Evolutionary conservation across 2,113 vertebrate genomes (phyloP), one percentile per base, ranked within the genome.

Genomic region (Solenodon paradoxus): DNA sequence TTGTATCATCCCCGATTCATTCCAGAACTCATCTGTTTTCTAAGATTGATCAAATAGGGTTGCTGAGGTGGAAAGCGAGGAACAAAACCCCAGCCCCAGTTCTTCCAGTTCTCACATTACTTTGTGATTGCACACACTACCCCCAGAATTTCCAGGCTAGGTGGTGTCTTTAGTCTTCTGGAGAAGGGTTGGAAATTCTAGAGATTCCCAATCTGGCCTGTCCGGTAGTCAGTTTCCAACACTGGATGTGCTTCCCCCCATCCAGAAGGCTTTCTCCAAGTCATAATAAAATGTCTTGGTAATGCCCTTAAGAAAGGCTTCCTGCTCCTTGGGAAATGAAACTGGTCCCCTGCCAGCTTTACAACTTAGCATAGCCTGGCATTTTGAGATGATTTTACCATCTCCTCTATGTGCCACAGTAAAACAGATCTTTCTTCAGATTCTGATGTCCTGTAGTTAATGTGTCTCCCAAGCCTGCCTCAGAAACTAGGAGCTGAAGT

Each of bases 391-490:
- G 77, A 24, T 71, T 30, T 49, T 2, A 68, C 49, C 77, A 30
- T 53, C 51, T 88, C 10, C 40, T 80, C 82, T 53, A 24, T 45
- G 63, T 1, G 1, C 61, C 51, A 47, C 15, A n/a, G 40, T 35
- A 53, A 63, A 71, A 45, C 9, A 64, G 63, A 79, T 85, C 53
- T 68, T 75, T 71, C 42, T 66, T 59, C 49, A 80, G 40, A 75
- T 94, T 95, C 40, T 7, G 9, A 15, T 83, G 83, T 78, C 55
- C 28, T 79, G 49, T 59, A 92, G 69, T 92, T 92, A 26, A 80
- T 45, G 35, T 84, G 78, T 81, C 51, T 87, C 28, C 51, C 1
- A 5, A 82, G 59, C 59, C 59, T 75, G 22, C 38, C 53, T 80
- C 69, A 84, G 45, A 55, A 91, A 74, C 72, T 13, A 0, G 35